A percentile compares a stretch with the other conserved stretches of the same genome.
phyloP scores from a whole-genome alignment of 1,140 invertebrate genomes.

The Drosophila ananassae region DNA sequence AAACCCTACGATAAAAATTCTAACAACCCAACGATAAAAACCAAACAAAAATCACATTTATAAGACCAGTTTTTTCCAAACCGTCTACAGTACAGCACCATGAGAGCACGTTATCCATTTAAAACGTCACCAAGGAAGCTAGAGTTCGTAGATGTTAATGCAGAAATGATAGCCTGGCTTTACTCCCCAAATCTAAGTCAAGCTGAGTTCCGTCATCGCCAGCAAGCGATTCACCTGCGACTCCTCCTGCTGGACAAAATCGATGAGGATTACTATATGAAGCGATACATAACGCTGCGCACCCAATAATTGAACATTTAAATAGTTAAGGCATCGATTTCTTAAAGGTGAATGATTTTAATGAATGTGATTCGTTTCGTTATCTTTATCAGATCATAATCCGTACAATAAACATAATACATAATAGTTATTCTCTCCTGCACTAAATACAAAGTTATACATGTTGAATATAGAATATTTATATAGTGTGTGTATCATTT shows the following conservation, averaged over 20 bases:
- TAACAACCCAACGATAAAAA: neutral
- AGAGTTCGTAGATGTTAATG: neutral
- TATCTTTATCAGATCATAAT: slow-evolving; percentile 58
- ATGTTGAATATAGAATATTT: slow-evolving; percentile 66
- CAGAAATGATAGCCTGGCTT: slow-evolving; percentile 10
- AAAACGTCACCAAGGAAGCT: neutral
- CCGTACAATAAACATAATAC: slow-evolving; percentile 72
- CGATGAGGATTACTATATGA: slow-evolving; percentile 29
- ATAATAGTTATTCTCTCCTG: slow-evolving; percentile 62
- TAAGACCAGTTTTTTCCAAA: neutral
- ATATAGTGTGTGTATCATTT: slow-evolving; percentile 60
- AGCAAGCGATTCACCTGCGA: neutral
- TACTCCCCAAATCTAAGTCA: slow-evolving; percentile 14
- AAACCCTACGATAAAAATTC: neutral
- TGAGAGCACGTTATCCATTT: neutral
- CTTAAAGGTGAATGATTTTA: slow-evolving; percentile 58
- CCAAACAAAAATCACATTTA: neutral
- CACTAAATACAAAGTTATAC: slow-evolving; percentile 58
- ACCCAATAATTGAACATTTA: slow-evolving; percentile 13
- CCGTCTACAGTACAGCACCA: neutral
- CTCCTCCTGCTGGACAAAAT: slow-evolving; percentile 34
- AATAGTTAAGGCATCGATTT: slow-evolving; percentile 5
- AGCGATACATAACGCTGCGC: slow-evolving; percentile 35
- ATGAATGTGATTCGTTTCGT: slow-evolving; percentile 71
- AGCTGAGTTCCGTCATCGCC: slow-evolving; percentile 10